These are phyloP conservation scores for Elaphurus davidianus DNA, from an alignment of 2,113 vertebrate genomes.

Conservation along the genomic window DNA sequence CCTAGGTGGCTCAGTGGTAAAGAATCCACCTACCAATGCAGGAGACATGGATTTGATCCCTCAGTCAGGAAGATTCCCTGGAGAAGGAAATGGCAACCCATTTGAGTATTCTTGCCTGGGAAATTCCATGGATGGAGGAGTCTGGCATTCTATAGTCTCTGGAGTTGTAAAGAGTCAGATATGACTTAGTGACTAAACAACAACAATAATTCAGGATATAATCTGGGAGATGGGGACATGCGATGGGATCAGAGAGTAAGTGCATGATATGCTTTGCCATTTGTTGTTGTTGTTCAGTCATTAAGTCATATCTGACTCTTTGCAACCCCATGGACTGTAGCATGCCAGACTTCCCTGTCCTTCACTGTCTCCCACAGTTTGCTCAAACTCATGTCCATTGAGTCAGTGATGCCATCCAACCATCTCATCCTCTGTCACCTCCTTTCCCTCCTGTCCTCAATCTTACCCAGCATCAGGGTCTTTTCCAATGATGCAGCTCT, in stretches of 20 bases:
- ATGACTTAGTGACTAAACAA: neutral
- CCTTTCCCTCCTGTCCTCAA: neutral
- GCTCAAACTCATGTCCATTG: neutral
- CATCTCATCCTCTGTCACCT: neutral
- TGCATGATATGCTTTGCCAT: neutral
- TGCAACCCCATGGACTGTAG: neutral
- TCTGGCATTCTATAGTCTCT: neutral
- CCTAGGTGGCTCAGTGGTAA: neutral
- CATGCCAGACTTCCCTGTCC: neutral
- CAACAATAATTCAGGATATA: neutral
- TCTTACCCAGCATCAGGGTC: neutral
- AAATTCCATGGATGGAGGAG: neutral
- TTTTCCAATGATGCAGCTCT: neutral
- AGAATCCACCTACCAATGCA: neutral
- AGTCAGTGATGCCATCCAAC: neutral
- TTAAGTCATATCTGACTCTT: neutral
- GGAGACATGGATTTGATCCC: neutral
- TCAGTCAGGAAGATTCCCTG: neutral
- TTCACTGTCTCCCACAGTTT: neutral
- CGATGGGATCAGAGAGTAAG: neutral
- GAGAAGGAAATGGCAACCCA: neutral
- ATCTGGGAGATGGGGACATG: neutral
- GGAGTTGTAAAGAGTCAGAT: neutral
- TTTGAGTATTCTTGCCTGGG: neutral
- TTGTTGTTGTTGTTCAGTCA: neutral